These are phyloP conservation scores for Branchellion lobata DNA, from an alignment of 2,888 invertebrate genomes.

Conservation along the genomic window DNA sequence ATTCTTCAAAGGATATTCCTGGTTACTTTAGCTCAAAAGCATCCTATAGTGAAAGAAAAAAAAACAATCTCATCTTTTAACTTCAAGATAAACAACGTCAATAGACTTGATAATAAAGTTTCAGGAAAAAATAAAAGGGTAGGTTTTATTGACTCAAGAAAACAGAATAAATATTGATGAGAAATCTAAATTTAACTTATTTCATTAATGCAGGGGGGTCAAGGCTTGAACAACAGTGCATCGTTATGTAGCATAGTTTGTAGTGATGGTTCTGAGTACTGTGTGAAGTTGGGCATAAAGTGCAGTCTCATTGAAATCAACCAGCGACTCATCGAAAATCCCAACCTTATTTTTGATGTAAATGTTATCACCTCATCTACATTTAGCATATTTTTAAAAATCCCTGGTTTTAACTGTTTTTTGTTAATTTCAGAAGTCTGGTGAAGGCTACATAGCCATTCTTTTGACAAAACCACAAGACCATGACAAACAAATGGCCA, in stretches of 20 bases:
- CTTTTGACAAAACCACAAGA: slow-evolving; percentile 9
- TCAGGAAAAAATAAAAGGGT: slow-evolving; percentile 16
- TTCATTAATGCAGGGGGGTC: not conserved
- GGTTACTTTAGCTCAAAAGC: not conserved
- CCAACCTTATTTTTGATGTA: slow-evolving; percentile 1
- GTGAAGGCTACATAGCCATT: slow-evolving; percentile 19
- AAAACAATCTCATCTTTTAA: not conserved
- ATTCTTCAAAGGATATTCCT: not conserved
- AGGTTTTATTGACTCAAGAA: not conserved
- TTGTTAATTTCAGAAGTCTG: not conserved
- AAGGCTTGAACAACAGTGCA: not conserved
- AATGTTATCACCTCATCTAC: too few species aligned
- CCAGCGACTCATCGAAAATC: not conserved
- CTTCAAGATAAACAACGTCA: not conserved
- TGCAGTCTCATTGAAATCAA: slow-evolving; percentile 19
- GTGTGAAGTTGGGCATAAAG: not conserved
- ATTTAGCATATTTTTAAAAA: too few species aligned
- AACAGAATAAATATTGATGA: too few species aligned
- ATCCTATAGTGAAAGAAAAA: not conserved
- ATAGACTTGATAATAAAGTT: slow-evolving; percentile 14
- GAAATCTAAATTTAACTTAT: not conserved
- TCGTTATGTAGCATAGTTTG: not conserved
- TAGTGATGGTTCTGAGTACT: slow-evolving; percentile 3
- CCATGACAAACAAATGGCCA: slow-evolving; percentile 6
- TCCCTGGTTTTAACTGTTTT: too few species aligned